Evolutionary conservation across 2,113 vertebrate genomes (phyloP), one percentile per base, ranked within the genome.

Genomic region (Tachysurus vachellii): DNA sequence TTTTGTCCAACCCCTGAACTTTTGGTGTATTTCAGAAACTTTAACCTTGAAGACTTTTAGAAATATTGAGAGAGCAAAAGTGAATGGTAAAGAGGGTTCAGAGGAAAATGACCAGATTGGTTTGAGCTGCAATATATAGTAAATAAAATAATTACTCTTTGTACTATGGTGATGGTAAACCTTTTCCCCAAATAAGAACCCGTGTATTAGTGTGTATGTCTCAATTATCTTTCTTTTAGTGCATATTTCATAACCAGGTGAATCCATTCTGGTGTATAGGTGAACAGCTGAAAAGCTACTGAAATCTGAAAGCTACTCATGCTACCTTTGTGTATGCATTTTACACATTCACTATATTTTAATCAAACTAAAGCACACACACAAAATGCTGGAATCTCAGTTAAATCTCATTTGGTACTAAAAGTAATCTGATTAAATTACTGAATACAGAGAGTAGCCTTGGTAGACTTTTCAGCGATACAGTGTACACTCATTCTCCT

Each of bases 401-500:
- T 61, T 73, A 83, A 88, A 83, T 54, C 64, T 2, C 50, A 70
- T 36, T 83, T 36, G 64, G 42, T 83, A 86, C 80, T 83, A 84
- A 53, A 61, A 80, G 70, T 64, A 62, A 80, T 85, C 85, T 66
- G 44, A 75, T 19, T 50, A 66, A 88, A 89, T 80, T 56, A 70
- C 77, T 85, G 80, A 80, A 86, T 82, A 71, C 70, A 47, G 47
- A 76, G 5, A 26, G 76, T 28, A 62, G 81, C 80, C 85, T 82
- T 82, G 82, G 56, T 59, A 89, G 76, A 79, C 86, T 83, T 75
- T 87, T 85, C 87, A 70, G 59, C 23, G 5, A 87, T 80, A 85
- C 88, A 89, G 59, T 73, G 66, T 54, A 57, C 23, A 19, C 73
- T 83, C 57, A 87, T 90, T 87, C 80, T 85, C 79, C 53, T 70